Percentiles rank a stretch among this genome's conserved stretches.
phyloP scores from a whole-genome alignment of 1,140 invertebrate species.

The Drosophila persimilis region DNA sequence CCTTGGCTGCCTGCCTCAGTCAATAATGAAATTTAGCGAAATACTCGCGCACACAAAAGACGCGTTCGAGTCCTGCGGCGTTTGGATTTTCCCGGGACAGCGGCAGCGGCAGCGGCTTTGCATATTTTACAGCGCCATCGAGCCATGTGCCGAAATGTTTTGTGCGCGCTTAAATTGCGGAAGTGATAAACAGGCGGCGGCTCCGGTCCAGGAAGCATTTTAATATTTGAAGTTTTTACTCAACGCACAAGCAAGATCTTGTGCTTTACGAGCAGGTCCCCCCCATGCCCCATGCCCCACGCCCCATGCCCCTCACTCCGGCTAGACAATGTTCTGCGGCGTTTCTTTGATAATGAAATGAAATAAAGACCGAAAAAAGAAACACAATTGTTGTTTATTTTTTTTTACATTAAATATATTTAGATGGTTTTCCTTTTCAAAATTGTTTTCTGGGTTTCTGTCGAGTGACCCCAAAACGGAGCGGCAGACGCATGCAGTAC shows the following conservation, averaged over 20 bases:
- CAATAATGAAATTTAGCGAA: conserved; percentile 81
- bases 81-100: conserved; percentile 17
- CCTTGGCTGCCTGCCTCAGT: conserved; percentile 21
- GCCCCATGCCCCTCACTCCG: too few species aligned
- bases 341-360: too few species aligned
- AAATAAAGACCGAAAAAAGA: conserved; percentile 35
- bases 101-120: conserved; percentile 32
- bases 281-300: background rate
- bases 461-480: background rate
- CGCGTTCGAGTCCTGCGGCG: conserved; percentile 49
- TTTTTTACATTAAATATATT: conserved; percentile 82
- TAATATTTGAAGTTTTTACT: conserved; percentile 53
- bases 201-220: conserved; percentile 64
- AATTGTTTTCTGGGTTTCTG: conserved; percentile 65
- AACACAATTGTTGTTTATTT: conserved; percentile 39
- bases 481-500: background rate
- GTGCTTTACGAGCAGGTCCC: too few species aligned
- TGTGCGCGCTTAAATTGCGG: conserved; percentile 70
- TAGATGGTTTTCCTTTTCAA: conserved; percentile 76
- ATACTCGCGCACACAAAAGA: conserved; percentile 63
- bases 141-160: conserved; percentile 63
- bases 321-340: conserved; percentile 16
- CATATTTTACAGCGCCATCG: conserved; percentile 63
- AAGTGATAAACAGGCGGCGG: conserved; percentile 66
- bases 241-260: background rate